A percentile compares a stretch with the other conserved stretches of the same genome.
Conservation (phyloP, 2,797 vertebrate species). For the Buphagus erythrorhynchus region DNA sequence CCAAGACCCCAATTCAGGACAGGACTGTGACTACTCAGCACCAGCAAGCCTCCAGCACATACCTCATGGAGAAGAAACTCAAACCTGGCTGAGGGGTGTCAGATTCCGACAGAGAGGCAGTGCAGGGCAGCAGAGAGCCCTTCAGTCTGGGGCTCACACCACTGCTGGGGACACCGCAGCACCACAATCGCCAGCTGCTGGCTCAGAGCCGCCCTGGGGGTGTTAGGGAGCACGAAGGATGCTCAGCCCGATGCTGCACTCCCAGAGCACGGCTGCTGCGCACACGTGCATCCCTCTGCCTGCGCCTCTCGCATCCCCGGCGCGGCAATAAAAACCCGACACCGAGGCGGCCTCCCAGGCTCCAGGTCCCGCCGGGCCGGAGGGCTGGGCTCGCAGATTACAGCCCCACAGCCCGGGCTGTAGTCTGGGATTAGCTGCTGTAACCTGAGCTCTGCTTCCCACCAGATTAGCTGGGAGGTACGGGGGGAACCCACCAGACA, state of each 20-base stretch:
- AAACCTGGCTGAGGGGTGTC: background rate
- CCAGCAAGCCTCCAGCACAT: background rate
- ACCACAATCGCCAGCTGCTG: background rate
- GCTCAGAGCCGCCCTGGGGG: background rate
- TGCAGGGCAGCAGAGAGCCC: background rate
- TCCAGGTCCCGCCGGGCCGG: background rate
- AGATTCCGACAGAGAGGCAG: background rate
- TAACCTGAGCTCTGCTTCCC: background rate
- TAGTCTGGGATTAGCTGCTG: conserved; percentile 2
- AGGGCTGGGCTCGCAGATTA: background rate
- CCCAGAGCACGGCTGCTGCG: background rate
- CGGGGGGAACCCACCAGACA: background rate
- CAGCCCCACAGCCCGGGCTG: background rate
- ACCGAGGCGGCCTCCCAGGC: background rate
- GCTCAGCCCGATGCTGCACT: background rate
- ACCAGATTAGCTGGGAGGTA: background rate
- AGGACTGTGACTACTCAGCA: background rate
- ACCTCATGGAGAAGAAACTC: background rate
- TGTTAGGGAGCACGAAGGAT: background rate
- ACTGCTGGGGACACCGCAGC: accelerated
- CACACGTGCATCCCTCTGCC: background rate
- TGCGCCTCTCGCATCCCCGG: background rate
- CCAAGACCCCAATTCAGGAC: background rate
- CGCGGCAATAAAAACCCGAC: background rate
- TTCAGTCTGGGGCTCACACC: background rate